phyloP scores from a whole-genome alignment of 2,113 vertebrate genomes.

The Myotis davidii region DNA sequence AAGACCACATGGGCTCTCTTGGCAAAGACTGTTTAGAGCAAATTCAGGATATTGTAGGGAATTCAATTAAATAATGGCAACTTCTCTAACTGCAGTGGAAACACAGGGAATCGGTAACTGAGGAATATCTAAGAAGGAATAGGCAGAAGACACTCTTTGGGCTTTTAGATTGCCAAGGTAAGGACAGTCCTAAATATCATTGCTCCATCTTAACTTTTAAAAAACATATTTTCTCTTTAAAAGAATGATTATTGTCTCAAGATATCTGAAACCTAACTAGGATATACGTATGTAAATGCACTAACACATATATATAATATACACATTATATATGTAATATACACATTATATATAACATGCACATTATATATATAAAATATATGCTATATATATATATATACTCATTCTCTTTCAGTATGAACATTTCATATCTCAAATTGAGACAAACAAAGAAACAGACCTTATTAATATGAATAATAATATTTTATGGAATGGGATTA shows the following conservation, averaged over 20 bases:
- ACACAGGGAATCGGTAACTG: neutral
- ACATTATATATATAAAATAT: neutral
- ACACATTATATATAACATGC: neutral
- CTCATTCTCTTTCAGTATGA: neutral
- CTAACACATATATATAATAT: neutral
- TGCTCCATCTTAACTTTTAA: neutral
- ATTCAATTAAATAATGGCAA: neutral
- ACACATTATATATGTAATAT: neutral
- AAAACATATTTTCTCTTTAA: neutral
- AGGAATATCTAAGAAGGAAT: neutral
- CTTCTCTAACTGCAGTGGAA: neutral
- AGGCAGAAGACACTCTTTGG: neutral
- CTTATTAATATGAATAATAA: neutral
- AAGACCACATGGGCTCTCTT: neutral
- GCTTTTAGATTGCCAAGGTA: neutral
- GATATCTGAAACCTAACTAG: neutral
- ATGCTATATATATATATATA: neutral
- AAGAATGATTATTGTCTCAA: neutral
- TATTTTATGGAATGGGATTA: neutral
- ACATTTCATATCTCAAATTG: neutral
- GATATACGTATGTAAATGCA: neutral
- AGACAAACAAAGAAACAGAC: neutral
- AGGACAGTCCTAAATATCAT: neutral
- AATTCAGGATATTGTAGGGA: neutral
- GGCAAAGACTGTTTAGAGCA: neutral